Evolutionary conservation across 2,797 vertebrate genomes (phyloP).

Genomic region (Synanceia verrucosa): DNA sequence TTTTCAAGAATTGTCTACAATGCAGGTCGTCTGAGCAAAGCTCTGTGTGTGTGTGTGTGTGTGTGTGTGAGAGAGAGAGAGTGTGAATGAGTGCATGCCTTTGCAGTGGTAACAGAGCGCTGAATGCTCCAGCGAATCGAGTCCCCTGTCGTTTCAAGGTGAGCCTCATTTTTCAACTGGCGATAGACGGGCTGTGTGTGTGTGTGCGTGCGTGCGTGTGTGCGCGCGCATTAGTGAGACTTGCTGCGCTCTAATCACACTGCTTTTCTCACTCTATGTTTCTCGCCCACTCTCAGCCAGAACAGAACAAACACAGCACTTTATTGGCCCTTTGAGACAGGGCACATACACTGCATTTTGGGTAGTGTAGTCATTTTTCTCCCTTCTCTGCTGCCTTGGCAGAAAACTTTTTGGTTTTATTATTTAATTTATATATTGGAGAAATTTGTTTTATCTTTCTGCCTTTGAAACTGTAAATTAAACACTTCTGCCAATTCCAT

Average conservation of each 20-base stretch:
- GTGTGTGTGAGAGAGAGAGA: not conserved
- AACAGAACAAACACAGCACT: slow-evolving; percentile 45
- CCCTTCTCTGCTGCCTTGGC: not conserved
- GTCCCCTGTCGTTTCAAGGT: slow-evolving; percentile 76
- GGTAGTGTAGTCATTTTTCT: slow-evolving; percentile 37
- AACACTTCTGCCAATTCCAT: not conserved
- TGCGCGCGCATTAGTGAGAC: slow-evolving; percentile 33
- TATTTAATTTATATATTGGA: not conserved
- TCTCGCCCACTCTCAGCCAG: slow-evolving; percentile 39
- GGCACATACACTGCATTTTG: slow-evolving; percentile 38
- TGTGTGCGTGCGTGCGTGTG: slow-evolving; percentile 4
- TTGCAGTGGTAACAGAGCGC: slow-evolving; percentile 56
- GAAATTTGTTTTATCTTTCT: not conserved
- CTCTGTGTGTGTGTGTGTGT: slow-evolving; percentile 15
- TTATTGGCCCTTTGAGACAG: slow-evolving; percentile 52
- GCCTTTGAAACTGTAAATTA: not conserved
- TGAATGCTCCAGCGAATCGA: slow-evolving; percentile 67
- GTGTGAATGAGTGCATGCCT: slow-evolving; percentile 18
- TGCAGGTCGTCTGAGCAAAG: not conserved
- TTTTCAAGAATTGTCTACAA: slow-evolving; percentile 45
- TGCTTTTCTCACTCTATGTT: slow-evolving; percentile 49
- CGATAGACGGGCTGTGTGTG: slow-evolving; percentile 53
- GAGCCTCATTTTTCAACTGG: slow-evolving; percentile 73
- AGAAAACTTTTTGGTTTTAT: not conserved
- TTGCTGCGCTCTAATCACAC: slow-evolving; percentile 71